phyloP scores from a whole-genome alignment of 2,888 invertebrate genomes.

The Drosophila engyochracea region DNA sequence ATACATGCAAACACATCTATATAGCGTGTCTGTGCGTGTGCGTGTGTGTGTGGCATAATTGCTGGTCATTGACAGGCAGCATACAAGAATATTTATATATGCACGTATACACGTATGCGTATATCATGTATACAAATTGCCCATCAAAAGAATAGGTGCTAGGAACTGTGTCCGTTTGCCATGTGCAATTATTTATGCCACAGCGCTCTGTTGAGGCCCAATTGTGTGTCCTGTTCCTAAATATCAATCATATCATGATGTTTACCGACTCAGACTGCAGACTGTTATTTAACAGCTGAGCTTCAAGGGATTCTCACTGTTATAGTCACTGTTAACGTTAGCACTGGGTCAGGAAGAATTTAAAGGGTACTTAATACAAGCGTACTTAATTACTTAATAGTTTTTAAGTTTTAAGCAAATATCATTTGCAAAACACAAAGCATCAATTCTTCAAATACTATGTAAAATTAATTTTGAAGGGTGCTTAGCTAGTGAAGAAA shows the following conservation, averaged over 20 bases:
- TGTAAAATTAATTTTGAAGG: neutral
- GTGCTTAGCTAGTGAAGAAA: neutral
- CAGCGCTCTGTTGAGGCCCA: neutral
- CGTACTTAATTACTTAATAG: neutral
- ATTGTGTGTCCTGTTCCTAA: conserved; percentile 3
- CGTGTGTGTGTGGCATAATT: conserved; percentile 21
- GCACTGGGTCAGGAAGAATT: neutral
- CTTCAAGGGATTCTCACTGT: neutral
- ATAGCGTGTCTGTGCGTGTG: neutral
- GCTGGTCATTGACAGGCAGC: conserved; percentile 49
- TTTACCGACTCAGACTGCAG: neutral
- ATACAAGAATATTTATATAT: neutral
- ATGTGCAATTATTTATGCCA: conserved; percentile 13
- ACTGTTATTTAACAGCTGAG: neutral
- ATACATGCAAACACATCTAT: conserved; percentile 1
- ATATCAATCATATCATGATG: neutral
- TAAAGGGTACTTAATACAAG: neutral
- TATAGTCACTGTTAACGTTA: neutral
- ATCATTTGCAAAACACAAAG: neutral
- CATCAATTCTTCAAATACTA: neutral
- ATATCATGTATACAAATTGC: neutral
- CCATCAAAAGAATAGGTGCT: conserved; percentile 3
- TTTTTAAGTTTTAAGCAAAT: neutral
- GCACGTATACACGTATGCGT: neutral
- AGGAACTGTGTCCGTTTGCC: conserved; percentile 17